Conservation (phyloP, 2,113 vertebrate species). For the Malaclemys terrapin region DNA sequence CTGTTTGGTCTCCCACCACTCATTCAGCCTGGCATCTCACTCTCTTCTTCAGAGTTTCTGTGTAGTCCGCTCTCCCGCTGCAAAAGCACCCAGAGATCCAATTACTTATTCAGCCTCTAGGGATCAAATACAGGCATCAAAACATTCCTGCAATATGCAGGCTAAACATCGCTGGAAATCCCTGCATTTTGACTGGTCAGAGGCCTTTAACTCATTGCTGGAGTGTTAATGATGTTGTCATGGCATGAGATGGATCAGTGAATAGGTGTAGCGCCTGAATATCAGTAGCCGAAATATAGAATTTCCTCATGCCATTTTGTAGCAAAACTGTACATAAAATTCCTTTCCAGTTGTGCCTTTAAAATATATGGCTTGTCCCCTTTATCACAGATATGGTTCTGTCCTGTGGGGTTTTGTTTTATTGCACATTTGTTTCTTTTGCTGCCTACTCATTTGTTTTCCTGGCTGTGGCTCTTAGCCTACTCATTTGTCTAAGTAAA, state of each 20-base stretch:
- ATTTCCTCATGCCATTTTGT: not conserved
- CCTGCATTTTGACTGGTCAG: not conserved
- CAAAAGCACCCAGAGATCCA: not conserved
- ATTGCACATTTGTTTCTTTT: constrained; percentile 69
- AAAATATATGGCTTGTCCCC: constrained; percentile 28
- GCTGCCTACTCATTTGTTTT: constrained; percentile 71
- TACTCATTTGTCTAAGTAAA: constrained; percentile 74
- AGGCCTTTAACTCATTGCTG: not conserved
- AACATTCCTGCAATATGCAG: not conserved
- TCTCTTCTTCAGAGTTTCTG: not conserved
- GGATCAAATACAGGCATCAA: constrained; percentile 11
- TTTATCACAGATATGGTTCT: constrained; percentile 51
- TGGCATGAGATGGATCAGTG: not conserved
- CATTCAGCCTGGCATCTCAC: not conserved
- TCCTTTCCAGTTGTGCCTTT: constrained; percentile 17
- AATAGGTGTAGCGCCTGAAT: not conserved
- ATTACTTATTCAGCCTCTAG: not conserved
- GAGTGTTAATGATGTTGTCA: not conserved
- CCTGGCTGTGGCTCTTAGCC: constrained; percentile 61
- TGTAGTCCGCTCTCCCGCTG: not conserved
- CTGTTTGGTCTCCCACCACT: not conserved
- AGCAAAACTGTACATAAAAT: constrained; percentile 7
- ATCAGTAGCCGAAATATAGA: not conserved
- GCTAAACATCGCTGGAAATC: not conserved
- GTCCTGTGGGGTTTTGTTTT: constrained; percentile 34